Base-by-base conservation (phyloP, 2,888 invertebrate species). In the Hypolimnas misippus region DNA sequence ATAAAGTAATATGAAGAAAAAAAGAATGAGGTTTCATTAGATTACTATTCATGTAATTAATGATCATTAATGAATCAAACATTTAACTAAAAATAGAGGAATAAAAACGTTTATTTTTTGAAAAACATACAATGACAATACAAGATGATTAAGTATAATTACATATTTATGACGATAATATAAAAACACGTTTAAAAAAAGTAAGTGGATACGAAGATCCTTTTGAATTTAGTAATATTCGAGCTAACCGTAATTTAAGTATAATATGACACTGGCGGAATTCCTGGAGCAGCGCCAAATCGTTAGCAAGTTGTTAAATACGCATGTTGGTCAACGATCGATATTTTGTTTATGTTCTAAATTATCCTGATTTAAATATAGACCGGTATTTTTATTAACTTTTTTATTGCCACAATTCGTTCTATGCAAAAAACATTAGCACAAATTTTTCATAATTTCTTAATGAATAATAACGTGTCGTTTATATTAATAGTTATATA, bases 231-330 rank as follows among this genome's bases (percentile, higher is more conserved):
- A 62, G 49, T 62, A 42, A 55, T 65, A 64, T 75, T 80, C 1
- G 14, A n/a, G 81, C 78, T 77, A 72, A 77, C 78, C 81, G 80
- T 74, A 78, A 79, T 66, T 84, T 82, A 76, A 25, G 25, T 35
- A 10, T 35, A 10, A 29, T 63, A 66, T 63, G 82, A 81, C 82
- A 86, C 85, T 87, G 86, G 82, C 81, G 80, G 83, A 88, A 89
- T 87, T 83, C 75, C 87, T 91, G 91, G 89, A 70, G 49, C 66
- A 49, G 63, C 76, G 84, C 90, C 91, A 90, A 89, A 86, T 83
- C 72, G 81, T 83, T 83, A 76, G 76, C 80, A 76, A 78, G 78
- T 80, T 85, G 84, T 88, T 83, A 85, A 87, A 87, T 83, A 77
- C 78, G 77, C 78, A 76, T 87, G 85, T 86, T 87, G 86, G 84